A percentile compares a stretch with the other conserved stretches of the same genome.
These are phyloP conservation scores for Papilio polyxenes DNA, from an alignment of 1,140 invertebrate species.

Conservation along the genomic window DNA sequence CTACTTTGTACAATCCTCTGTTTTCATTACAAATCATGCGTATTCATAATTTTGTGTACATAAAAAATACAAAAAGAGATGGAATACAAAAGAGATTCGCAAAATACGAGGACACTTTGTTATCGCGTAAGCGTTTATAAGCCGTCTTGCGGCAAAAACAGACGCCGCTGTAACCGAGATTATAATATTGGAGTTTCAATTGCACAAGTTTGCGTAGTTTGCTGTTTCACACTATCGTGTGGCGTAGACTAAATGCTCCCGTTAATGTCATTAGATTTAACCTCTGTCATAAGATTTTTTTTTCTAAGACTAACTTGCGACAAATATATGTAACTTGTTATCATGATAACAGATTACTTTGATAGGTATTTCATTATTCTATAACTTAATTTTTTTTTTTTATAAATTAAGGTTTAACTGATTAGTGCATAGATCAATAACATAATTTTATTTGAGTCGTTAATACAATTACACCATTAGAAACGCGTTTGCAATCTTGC, in stretches of 20 bases:
- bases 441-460: too few species aligned
- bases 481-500: too few species aligned
- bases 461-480: too few species aligned
- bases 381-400: too few species aligned
- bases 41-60: background rate
- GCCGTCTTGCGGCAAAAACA: conserved; percentile 66
- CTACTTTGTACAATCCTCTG: background rate
- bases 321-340: too few species aligned
- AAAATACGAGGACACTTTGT: conserved; percentile 57
- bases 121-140: conserved; percentile 70
- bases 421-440: too few species aligned
- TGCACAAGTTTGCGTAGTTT: conserved; percentile 76
- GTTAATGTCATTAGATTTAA: conserved; percentile 34
- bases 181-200: conserved; percentile 77
- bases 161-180: conserved; percentile 68
- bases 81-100: conserved; percentile 22
- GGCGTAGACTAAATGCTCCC: conserved; percentile 31
- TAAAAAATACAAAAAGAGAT: background rate
- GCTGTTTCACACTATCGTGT: conserved; percentile 68
- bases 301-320: background rate
- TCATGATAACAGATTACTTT: background rate
- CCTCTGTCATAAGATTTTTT: conserved; percentile 13
- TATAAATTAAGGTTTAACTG: too few species aligned
- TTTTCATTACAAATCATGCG: background rate
- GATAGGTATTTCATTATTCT: too few species aligned